Percentiles rank a stretch among this genome's conserved stretches.
phyloP scores from a whole-genome alignment of 2,113 vertebrate species.

The Anser brachyrhynchus region DNA sequence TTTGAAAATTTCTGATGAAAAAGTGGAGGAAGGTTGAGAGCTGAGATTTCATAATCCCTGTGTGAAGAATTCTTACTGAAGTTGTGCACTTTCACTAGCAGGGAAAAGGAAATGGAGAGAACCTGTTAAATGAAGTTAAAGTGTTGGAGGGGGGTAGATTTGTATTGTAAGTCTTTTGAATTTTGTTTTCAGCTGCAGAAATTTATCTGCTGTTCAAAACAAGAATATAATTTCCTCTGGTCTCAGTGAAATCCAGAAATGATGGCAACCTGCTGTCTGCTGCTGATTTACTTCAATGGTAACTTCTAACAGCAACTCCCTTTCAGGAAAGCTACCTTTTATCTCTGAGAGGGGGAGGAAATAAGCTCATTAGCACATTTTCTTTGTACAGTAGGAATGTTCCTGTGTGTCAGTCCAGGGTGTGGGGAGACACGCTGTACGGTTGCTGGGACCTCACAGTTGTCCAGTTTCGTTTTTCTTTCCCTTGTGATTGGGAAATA shows the following conservation, averaged over 20 bases:
- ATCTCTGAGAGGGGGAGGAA: background rate
- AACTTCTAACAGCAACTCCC: constrained; percentile 22
- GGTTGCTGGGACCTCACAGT: background rate
- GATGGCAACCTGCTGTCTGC: background rate
- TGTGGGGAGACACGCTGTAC: background rate
- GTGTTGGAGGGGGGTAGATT: background rate
- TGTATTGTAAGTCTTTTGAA: background rate
- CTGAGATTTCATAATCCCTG: background rate
- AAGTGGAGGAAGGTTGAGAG: background rate
- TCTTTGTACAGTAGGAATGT: constrained; percentile 26
- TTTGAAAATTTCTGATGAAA: background rate
- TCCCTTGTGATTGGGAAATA: background rate
- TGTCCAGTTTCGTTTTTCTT: constrained; percentile 6
- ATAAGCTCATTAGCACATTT: constrained; percentile 68
- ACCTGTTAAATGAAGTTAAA: background rate
- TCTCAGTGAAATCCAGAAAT: background rate
- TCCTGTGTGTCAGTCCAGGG: background rate
- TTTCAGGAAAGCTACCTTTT: constrained; percentile 48
- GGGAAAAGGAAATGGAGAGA: background rate
- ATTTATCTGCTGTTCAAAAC: background rate
- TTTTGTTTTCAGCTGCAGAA: constrained; percentile 18
- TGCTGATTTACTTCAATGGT: background rate
- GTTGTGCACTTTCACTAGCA: background rate
- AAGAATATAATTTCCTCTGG: background rate
- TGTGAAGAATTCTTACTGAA: background rate